Conservation (phyloP, 2,113 vertebrate species). For the Himantopus leucocephalus region DNA sequence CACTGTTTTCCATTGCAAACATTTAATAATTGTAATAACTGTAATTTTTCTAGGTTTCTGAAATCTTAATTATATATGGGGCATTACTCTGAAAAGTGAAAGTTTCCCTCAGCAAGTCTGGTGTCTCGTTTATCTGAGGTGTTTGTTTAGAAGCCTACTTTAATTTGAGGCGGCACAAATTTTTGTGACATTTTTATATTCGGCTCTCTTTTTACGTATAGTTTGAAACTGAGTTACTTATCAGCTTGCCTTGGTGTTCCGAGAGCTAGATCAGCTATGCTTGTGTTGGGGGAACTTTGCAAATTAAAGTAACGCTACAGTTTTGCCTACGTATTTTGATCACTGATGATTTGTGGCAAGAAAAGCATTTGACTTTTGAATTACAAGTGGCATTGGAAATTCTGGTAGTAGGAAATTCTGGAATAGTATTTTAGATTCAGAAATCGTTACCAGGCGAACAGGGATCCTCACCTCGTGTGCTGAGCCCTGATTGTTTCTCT, state of each 20-base stretch:
- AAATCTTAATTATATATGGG: background rate
- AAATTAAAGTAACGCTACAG: background rate
- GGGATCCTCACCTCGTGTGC: background rate
- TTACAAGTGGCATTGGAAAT: background rate
- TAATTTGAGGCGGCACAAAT: background rate
- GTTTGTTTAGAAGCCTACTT: background rate
- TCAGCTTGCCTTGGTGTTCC: background rate
- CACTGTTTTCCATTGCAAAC: background rate
- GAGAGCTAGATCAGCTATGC: background rate
- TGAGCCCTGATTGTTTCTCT: background rate
- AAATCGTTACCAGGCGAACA: background rate
- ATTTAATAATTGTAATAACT: background rate
- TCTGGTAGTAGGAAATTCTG: background rate
- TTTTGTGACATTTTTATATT: background rate
- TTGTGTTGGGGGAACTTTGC: accelerated
- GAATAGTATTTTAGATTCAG: background rate
- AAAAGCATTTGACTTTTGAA: background rate
- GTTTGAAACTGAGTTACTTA: background rate
- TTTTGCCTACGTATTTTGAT: background rate
- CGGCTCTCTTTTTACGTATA: background rate
- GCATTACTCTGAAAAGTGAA: background rate
- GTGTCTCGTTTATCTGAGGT: background rate
- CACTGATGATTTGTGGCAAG: background rate
- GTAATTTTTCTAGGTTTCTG: background rate
- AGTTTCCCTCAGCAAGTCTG: background rate